These are phyloP conservation scores for Carabus problematicus DNA, from an alignment of 2,888 invertebrate species.

Conservation along the genomic window DNA sequence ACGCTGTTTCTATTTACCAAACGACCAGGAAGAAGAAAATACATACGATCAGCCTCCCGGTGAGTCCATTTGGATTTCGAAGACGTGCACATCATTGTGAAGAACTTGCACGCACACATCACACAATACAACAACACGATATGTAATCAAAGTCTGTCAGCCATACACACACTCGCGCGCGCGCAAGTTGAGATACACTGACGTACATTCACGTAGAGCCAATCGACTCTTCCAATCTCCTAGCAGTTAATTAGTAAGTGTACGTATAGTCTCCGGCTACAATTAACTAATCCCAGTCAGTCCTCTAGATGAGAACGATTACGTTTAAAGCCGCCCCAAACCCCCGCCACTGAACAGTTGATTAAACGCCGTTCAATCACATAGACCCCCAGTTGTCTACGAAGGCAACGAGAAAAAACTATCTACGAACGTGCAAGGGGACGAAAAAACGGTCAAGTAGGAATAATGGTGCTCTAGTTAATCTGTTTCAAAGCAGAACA, in stretches of 20 bases:
- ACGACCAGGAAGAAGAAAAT: no score
- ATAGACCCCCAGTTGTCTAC: neutral
- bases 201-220: neutral
- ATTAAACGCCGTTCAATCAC: conserved; percentile 11
- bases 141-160: conserved; percentile 13
- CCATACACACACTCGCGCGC: neutral
- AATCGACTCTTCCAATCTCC: conserved; percentile 30
- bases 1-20: no score
- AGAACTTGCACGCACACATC: no score
- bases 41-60: no score
- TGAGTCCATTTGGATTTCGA: no score
- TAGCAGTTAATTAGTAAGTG: conserved; percentile 40
- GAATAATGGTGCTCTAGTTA: no score
- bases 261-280: conserved; percentile 33
- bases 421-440: no score
- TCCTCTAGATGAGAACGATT: conserved; percentile 12
- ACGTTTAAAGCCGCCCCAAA: neutral
- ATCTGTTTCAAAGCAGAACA: no score
- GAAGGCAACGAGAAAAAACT: neutral
- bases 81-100: no score
- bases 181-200: neutral
- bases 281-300: conserved; percentile 31
- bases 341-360: conserved; percentile 3
- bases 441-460: no score
- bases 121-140: neutral